Percentiles rank a stretch among this genome's conserved stretches.
Conservation (phyloP, 2,113 vertebrate species). For the Zapus hudsonius region DNA sequence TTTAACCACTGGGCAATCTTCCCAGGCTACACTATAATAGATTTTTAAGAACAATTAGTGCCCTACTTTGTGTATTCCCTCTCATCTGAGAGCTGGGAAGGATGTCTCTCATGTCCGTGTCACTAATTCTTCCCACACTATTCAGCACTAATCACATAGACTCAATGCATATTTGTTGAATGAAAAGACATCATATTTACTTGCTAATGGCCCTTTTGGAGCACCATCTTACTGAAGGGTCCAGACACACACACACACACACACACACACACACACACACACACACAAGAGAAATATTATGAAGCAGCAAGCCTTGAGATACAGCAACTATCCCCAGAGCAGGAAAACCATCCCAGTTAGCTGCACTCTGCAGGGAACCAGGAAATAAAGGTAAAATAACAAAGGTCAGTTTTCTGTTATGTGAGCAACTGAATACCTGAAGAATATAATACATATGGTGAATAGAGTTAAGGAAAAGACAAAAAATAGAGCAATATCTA, state of each 20-base stretch:
- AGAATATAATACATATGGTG: neutral
- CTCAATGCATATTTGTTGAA: neutral
- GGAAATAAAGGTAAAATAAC: neutral
- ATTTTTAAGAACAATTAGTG: neutral
- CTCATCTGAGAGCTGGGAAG: neutral
- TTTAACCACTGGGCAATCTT: too few species aligned
- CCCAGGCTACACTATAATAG: neutral
- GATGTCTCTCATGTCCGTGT: neutral
- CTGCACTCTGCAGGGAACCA: neutral
- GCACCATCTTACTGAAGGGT: neutral
- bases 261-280: neutral
- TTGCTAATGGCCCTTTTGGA: neutral
- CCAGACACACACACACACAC: neutral
- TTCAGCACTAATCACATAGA: neutral
- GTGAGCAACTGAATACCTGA: neutral
- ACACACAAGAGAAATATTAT: neutral
- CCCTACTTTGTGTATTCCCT: neutral
- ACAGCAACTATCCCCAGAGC: neutral
- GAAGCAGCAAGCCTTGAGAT: neutral
- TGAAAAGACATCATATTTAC: neutral
- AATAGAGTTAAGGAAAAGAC: neutral
- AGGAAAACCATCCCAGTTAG: neutral
- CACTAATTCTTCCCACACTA: neutral
- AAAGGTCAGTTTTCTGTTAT: neutral
- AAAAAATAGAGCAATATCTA: too few species aligned